These are phyloP conservation scores for Bombyx mandarina DNA, from an alignment of 1,140 invertebrate species.

Conservation along the genomic window DNA sequence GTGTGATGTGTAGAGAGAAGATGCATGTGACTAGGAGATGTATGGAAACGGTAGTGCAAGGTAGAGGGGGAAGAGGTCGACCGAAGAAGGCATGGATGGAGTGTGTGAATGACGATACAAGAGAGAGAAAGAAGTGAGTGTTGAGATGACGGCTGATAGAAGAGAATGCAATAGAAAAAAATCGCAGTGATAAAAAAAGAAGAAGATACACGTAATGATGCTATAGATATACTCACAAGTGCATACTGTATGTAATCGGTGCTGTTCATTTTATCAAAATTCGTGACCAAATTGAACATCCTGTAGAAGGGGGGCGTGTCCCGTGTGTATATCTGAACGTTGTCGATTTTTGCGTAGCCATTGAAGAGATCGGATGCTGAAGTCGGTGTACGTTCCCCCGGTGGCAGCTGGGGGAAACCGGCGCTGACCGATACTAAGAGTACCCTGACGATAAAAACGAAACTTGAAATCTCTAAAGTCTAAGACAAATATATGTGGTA, in stretches of 20 bases:
- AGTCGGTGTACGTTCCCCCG: conserved; percentile 10
- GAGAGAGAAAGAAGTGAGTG: no score
- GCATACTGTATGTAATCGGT: conserved; percentile 77
- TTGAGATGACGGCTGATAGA: no score
- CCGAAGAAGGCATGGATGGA: no score
- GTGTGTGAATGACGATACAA: no score
- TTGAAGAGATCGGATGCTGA: conserved; percentile 35
- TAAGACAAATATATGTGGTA: no score
- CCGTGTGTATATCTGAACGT: conserved; percentile 37
- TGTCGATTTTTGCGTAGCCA: conserved; percentile 35
- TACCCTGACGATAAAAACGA: conserved; percentile 24
- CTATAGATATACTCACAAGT: conserved; percentile 61
- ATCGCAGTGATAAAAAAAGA: no score
- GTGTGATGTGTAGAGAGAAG: no score
- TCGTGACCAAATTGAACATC: conserved; percentile 75
- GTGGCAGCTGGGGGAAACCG: conserved; percentile 32
- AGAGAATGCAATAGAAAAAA: no score
- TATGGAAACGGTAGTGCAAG: no score
- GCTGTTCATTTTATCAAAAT: conserved; percentile 73
- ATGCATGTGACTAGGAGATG: no score
- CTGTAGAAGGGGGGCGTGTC: conserved; percentile 45
- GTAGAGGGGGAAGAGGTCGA: no score
- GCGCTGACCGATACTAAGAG: conserved; percentile 32
- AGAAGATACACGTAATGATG: no score
- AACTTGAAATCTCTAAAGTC: not conserved